Base-by-base conservation (phyloP, 2,113 vertebrate genomes). In the Seriola aureovittata region DNA sequence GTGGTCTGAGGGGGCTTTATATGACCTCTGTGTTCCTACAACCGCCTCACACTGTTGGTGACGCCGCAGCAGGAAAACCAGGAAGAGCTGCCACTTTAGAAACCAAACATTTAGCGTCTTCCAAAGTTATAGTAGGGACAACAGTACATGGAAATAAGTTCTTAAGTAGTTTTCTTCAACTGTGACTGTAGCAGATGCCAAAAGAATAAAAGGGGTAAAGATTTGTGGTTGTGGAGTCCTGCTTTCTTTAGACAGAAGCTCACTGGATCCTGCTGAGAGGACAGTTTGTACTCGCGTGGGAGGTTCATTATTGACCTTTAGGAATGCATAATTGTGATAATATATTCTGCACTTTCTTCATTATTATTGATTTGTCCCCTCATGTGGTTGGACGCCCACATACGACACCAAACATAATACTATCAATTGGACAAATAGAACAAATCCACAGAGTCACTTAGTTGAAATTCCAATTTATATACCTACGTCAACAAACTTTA, bases 1-100 rank as follows among this genome's bases (percentile, higher is more conserved):
- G 65, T 64, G 75, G 84, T 69, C 78, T 71, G 46, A 58, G 13
- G 55, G 64, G 64, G 75, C 78, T 81, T 85, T 86, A 84, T 62
- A 71, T 88, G 68, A 71, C 73, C 52, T 85, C 74, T 60, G 63
- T 14, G 50, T 72, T 58, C 76, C 71, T 63, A 58, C 75, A 88
- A 73, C 84, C 87, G 65, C 73, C 34, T 83, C 48, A 66, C 83
- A 60, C 68, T 70, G 52, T 60, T 65, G 65, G 32, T 82, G 25
- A 75, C 68, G 36, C 10, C 62, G 25, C 48, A 52, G 48, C 50
- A 64, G 75, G 52, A 74, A 48, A 55, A 23, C 21, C 52, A 23
- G 52, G 52, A 55, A n/a, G 69, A 66, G 46, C 73, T 59, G 81
- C 17, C 14, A 54, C 74, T 64, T 34, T 64, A 23, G 66, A 29